Base-by-base conservation (phyloP, 2,888 invertebrate genomes). In the Drosophila quinaria region DNA sequence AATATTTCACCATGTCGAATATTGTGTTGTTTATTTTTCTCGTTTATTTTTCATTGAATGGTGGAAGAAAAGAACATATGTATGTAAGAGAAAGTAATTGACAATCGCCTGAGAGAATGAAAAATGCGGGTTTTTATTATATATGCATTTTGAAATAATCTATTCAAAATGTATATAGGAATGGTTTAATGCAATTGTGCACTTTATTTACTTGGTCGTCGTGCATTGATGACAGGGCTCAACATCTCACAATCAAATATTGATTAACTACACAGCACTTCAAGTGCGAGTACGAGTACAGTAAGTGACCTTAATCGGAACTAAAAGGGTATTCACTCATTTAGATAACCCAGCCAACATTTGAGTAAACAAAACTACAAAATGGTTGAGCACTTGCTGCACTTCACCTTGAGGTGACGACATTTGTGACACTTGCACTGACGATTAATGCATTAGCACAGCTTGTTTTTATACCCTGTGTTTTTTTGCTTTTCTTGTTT, bases 391-490 rank as follows among this genome's bases (percentile, higher is more conserved):
- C 31, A 29, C 29, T 29, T 29, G 65, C 19, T 66, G 77, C 63
- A 71, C 80, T 83, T 81, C 74, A 81, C 80, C 83, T 81, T 81
- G 71, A 74, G 74, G 67, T 31, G 70, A 51, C 77, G 80, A 80
- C 83, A 76, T 70, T 71, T 70, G 31, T 68, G 69, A 71, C 76
- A 75, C 72, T 72, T 70, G 52, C 80, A 75, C 56, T 13, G 60
- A 25, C 64, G 49, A 74, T 73, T 70, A 70, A 70, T 63, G 59
- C 63, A 51, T 49, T 68, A 47, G 60, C 33, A 44, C 52, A 56
- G 58, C 29, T 70, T 65, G 64, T 55, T 49, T 41, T 58, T 25
- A 25, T 25, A 25, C 25, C 25, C 25, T 25, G 25, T 25, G 25
- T 25, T 25, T 25, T 25, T 25, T 25, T 6, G 25, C 25, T 25